These are phyloP conservation scores for Sarcoramphus papa DNA, from an alignment of 2,797 vertebrate species.

Conservation along the genomic window DNA sequence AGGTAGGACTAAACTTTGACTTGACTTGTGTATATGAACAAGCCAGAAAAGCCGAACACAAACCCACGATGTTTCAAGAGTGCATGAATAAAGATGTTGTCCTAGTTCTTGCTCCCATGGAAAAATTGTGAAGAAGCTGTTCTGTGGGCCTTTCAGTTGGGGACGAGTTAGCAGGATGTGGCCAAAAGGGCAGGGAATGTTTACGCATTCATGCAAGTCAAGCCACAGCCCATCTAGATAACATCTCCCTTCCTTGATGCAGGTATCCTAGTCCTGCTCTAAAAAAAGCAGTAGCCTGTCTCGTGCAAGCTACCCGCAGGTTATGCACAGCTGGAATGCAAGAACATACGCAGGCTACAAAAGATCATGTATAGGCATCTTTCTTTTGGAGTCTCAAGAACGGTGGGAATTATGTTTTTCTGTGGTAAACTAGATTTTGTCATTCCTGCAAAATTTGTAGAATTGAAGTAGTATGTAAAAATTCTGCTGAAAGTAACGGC, in stretches of 20 bases:
- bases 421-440: constrained; percentile 57
- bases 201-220: constrained; percentile 40
- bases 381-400: constrained; percentile 60
- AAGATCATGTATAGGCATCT: constrained; percentile 53
- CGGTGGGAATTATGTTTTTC: constrained; percentile 26
- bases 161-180: constrained; percentile 67
- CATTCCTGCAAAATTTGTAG: constrained; percentile 58
- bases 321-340: constrained; percentile 66
- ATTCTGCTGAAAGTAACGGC: constrained; percentile 32
- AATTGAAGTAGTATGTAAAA: constrained; percentile 29
- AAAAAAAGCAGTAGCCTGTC: constrained; percentile 37
- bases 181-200: constrained; percentile 64
- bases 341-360: constrained; percentile 55
- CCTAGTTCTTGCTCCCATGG: constrained; percentile 69
- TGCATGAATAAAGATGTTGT: constrained; percentile 71
- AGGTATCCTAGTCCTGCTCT: constrained; percentile 46
- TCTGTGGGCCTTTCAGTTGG: constrained; percentile 66
- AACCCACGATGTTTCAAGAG: constrained; percentile 69
- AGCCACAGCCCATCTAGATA: constrained; percentile 62
- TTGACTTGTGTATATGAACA: constrained; percentile 70
- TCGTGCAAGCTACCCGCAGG: constrained; percentile 48
- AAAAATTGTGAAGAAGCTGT: constrained; percentile 69
- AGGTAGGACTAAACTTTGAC: constrained; percentile 69
- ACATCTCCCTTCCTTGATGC: constrained; percentile 53
- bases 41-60: constrained; percentile 70